Conservation (phyloP, 2,113 vertebrate species). For the Dicerorhinus sumatrensis region DNA sequence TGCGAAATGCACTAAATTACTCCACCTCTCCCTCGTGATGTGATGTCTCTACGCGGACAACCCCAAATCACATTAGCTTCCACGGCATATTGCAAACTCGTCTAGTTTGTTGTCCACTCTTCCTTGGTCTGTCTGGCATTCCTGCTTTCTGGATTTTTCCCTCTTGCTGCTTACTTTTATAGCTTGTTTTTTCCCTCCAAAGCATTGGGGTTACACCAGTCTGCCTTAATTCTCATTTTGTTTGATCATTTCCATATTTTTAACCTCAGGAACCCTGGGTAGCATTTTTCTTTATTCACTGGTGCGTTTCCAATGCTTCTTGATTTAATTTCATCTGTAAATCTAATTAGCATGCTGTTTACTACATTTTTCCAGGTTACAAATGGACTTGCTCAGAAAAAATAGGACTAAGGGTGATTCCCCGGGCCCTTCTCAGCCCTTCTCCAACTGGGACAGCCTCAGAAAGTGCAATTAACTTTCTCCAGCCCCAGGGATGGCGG, state of each 20-base stretch:
- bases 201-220: conserved; percentile 42
- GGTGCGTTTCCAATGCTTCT: conserved; percentile 70
- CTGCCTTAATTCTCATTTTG: conserved; percentile 65
- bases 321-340: conserved; percentile 79
- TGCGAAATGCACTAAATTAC: conserved; percentile 69
- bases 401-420: conserved; percentile 52
- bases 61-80: conserved; percentile 66
- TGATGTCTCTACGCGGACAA: background rate
- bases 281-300: conserved; percentile 64
- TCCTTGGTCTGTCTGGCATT: background rate
- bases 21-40: background rate
- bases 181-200: background rate
- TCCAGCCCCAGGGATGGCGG: conserved; percentile 47
- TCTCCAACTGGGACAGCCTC: conserved; percentile 17
- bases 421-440: background rate
- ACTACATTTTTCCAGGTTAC: conserved; percentile 67
- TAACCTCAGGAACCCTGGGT: conserved; percentile 58
- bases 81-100: conserved; percentile 34
- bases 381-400: conserved; percentile 52
- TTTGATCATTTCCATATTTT: conserved; percentile 54
- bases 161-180: background rate
- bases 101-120: conserved; percentile 38
- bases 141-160: background rate
- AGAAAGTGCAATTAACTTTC: conserved; percentile 73
- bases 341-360: conserved; percentile 79